Evolutionary conservation across 2,797 vertebrate species (phyloP).

Genomic region (Microhierax caerulescens): DNA sequence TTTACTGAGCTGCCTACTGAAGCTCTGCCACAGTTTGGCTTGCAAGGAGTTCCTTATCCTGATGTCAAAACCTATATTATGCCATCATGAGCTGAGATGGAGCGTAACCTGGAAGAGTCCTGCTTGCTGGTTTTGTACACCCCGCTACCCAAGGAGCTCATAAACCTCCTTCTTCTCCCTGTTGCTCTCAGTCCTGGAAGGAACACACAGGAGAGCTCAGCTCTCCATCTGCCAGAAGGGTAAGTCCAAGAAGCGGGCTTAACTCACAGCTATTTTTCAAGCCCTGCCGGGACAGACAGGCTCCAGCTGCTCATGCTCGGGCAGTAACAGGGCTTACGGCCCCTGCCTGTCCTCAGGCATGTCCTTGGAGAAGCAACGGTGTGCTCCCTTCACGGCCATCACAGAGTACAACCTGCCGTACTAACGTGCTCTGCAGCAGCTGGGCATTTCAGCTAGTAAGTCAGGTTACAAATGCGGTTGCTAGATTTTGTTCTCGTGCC

Average conservation of each 20-base stretch:
- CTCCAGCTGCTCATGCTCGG: accelerated
- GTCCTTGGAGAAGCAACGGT: background rate
- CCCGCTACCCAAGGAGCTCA: background rate
- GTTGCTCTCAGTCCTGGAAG: background rate
- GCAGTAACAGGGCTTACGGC: background rate
- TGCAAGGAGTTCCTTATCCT: background rate
- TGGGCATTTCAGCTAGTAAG: background rate
- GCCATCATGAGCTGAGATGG: background rate
- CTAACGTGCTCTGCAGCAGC: background rate
- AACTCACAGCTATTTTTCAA: background rate
- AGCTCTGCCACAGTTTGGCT: background rate
- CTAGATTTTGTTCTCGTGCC: background rate
- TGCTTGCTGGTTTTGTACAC: background rate
- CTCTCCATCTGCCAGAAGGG: background rate
- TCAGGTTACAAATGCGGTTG: background rate
- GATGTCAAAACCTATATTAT: background rate
- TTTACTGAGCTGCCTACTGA: background rate
- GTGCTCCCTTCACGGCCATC: background rate
- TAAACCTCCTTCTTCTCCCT: background rate
- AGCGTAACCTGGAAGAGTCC: background rate
- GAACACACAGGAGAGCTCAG: background rate
- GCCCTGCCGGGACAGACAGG: accelerated
- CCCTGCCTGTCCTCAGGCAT: background rate
- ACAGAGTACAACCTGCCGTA: background rate
- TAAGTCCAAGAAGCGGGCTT: background rate